Base-by-base conservation (phyloP, 1,140 invertebrate species). In the Leptinotarsa undecemlineata region DNA sequence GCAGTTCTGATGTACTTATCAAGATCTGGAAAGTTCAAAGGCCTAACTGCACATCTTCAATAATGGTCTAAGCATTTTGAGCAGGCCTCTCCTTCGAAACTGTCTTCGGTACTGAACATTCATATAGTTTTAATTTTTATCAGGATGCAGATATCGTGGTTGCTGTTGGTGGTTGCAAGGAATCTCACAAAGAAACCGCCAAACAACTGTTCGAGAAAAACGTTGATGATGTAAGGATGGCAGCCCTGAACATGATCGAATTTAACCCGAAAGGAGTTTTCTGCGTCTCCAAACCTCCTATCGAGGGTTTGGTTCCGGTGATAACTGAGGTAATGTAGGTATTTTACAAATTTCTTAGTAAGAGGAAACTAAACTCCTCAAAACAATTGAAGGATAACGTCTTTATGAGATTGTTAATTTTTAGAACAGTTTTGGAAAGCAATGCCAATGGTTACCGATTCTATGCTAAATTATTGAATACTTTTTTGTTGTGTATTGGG, bases 301-400 rank as follows among this genome's bases (percentile, higher is more conserved):
- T 84, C 33, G 79, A 82, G 76, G 74, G 80, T 21, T 76, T 84
- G 60, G 80, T 84, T 26, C 83, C 83, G 19, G 72, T 84, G 77
- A 80, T 82, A 3, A 75, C 77, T 11, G 81, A 84, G 73, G 83
- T 83, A 80, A 75, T 23, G 26, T 26, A 23, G 23, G 3, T 57
- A 57, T n/a, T 57, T 57, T n/a, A 17, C 51, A 57, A 57, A 57
- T n/a, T 57, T 8, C 26, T 33, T 33, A 33, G 6, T 33, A 2
- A 8, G 6, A 8, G 26, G 26, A 33, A 33, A 33, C 6, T 33
- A 6, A 33, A 33, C 33, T 42, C 33, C 2, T 42, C 33, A 11
- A 42, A 42, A 42, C 26, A 42, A 42, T 42, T 11, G 3, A 42
- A 42, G 33, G 33, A 11, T 42, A 0, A 42, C 33, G 8, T 33